Evolutionary conservation across 2,797 vertebrate species (phyloP).

Genomic region (Oreortyx pictus): DNA sequence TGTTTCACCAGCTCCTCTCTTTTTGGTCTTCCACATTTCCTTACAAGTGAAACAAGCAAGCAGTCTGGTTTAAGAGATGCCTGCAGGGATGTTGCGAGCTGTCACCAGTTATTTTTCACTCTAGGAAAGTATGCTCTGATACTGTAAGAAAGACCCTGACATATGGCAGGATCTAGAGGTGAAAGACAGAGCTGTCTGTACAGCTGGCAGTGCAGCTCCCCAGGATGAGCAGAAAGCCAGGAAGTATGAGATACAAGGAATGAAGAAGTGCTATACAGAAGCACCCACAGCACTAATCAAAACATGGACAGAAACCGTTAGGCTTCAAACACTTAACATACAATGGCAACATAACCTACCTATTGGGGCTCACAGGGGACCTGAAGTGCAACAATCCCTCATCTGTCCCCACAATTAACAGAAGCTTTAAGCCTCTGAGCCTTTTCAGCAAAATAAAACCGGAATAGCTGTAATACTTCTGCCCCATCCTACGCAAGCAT

Average conservation of each 20-base stretch:
- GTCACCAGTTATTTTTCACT: not conserved
- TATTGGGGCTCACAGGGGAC: not conserved
- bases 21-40: not conserved
- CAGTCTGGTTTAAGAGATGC: not conserved
- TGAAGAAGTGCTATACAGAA: not conserved
- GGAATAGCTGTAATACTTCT: not conserved
- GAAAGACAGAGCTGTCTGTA: not conserved
- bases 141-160: not conserved
- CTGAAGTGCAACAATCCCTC: not conserved
- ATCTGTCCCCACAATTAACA: not conserved
- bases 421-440: not conserved
- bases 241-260: not conserved
- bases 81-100: not conserved
- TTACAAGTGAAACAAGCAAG: not conserved
- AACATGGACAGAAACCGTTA: rapidly evolving
- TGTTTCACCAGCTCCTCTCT: not conserved
- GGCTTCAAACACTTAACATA: rapidly evolving
- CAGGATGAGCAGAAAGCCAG: not conserved
- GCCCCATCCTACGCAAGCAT: not conserved
- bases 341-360: rapidly evolving
- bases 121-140: not conserved
- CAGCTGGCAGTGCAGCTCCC: not conserved
- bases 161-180: not conserved
- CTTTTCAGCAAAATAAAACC: not conserved
- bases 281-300: not conserved